Evolutionary conservation across 2,888 invertebrate genomes (phyloP), one percentile per base, ranked within the genome.

Genomic region (Caenorhabditis uteleia): DNA sequence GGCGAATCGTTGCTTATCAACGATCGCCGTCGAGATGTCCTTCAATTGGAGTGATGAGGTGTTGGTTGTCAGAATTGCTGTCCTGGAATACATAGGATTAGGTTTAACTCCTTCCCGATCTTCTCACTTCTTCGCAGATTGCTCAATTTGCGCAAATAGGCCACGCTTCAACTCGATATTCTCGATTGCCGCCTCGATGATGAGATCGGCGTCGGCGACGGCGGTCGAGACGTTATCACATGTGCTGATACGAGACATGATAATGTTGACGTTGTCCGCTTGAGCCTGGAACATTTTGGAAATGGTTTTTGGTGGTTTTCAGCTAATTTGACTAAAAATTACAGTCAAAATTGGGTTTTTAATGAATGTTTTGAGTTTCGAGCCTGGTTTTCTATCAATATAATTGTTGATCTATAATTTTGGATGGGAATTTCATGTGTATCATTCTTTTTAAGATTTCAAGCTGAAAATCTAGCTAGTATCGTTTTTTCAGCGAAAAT

Each of bases 121-220:
- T 38, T 25, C 25, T 25, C 12, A 38, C 40, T 29, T 20, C 33
- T 54, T 58, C 5, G 55, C 48, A 7, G 54, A 45, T 12, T 85
- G 85, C 85, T 92, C 91, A 40, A 92, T 85, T 60, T 87, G 86
- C 51, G 87, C 87, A 80, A 92, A 92, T 2, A 92, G 84, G 74
- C 90, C 88, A 81, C 90, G 89, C 83, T 91, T 91, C 0, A 89
- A 84, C 50, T 88, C 88, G 58, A 92, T 85, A 80, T 91, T 91
- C 84, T 93, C 92, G 7, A 91, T 88, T 79, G 92, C 90, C 7
- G 92, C 92, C 85, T 93, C 92, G 14, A 93, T 88, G 2, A 92
- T 89, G 16, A 68, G 42, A 53, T 64, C 65, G n/a, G 64, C 67
- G 20, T 87, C 85, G 82, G 88, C 87, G 0, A 89, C 89, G 14